Evolutionary conservation across 2,888 invertebrate genomes (phyloP).

Genomic region (Sthenelais limicola): DNA sequence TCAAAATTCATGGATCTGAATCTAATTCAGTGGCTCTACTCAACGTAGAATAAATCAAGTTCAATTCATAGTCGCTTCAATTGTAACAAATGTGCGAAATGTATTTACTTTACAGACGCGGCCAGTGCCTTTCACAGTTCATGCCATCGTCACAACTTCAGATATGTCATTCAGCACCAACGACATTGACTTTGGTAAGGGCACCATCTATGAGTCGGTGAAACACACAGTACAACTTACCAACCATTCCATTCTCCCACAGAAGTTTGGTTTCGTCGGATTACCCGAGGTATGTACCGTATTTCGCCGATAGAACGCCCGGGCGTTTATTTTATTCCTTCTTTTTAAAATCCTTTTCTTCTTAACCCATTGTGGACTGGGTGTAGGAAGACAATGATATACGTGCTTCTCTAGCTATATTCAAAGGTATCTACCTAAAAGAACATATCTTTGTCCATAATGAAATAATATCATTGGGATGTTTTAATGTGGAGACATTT

Average conservation of each 20-base stretch:
- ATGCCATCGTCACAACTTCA: conserved; percentile 70
- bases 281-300: conserved; percentile 66
- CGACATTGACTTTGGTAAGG: conserved; percentile 70
- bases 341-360: background rate
- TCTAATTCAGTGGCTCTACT: too few species aligned
- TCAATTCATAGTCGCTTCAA: too few species aligned
- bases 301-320: background rate
- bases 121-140: conserved; percentile 70
- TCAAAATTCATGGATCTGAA: too few species aligned
- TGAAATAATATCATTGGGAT: too few species aligned
- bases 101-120: too few species aligned
- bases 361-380: background rate
- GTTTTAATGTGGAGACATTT: background rate
- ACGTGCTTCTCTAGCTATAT: background rate
- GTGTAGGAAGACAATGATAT: background rate
- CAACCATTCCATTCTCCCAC: conserved; percentile 71
- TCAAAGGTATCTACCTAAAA: background rate
- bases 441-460: background rate
- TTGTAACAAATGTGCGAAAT: too few species aligned
- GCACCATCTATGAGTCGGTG: conserved; percentile 69
- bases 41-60: too few species aligned
- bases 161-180: conserved; percentile 68
- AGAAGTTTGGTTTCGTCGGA: conserved; percentile 71
- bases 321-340: too few species aligned
- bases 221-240: conserved; percentile 65